Evolutionary conservation across 2,797 vertebrate genomes (phyloP).

Genomic region (Tadarida brasiliensis): DNA sequence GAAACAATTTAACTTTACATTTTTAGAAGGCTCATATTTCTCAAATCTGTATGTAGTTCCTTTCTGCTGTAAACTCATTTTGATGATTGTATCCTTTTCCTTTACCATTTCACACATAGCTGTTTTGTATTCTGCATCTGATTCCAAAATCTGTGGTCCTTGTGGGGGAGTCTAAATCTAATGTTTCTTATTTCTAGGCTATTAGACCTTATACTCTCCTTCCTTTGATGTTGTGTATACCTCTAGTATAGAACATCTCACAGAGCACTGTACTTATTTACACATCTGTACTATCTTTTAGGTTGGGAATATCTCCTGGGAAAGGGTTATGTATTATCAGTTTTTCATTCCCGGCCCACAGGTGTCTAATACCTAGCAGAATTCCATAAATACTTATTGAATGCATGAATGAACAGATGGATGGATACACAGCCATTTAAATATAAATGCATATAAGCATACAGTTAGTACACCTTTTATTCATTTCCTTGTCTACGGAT

Average conservation of each 20-base stretch:
- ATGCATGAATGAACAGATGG: neutral
- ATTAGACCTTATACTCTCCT: neutral
- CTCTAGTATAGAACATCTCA: neutral
- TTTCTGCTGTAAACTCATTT: neutral
- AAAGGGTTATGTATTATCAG: neutral
- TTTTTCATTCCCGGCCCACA: neutral
- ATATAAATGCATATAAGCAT: neutral
- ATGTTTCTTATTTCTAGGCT: neutral
- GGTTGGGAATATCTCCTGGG: neutral
- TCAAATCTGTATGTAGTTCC: neutral
- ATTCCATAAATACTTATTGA: neutral
- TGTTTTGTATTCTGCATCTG: neutral
- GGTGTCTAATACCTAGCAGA: neutral
- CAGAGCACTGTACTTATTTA: neutral
- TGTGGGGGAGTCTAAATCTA: neutral
- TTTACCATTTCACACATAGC: neutral
- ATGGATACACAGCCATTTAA: neutral
- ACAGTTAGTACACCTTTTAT: neutral
- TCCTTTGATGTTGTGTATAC: neutral
- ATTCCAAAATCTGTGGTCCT: neutral
- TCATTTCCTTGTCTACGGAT: conserved; percentile 20
- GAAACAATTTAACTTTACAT: neutral
- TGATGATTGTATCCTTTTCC: neutral
- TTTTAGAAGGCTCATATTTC: neutral
- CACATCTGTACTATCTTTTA: neutral